A percentile compares a stretch with the other conserved stretches of the same genome.
Conservation (phyloP, 1,140 invertebrate species). For the Cyclargus thomasi region DNA sequence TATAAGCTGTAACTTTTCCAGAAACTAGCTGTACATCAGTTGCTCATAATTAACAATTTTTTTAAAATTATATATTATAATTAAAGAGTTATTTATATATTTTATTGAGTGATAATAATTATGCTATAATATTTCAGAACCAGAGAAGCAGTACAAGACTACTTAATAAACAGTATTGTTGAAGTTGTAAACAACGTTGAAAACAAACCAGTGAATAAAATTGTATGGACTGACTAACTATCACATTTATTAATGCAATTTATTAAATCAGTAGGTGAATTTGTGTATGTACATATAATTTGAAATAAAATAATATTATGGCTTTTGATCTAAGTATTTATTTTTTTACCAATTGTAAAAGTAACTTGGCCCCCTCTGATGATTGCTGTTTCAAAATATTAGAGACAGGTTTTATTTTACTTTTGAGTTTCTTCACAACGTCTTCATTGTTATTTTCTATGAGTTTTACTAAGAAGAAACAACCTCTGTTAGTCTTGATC, state of each 20-base stretch:
- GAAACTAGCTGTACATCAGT: too few relatives aligned
- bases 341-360: conserved; percentile 56
- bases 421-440: conserved; percentile 43
- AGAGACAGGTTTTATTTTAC: conserved; percentile 43
- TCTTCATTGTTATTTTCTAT: conserved; percentile 61
- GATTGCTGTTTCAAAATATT: conserved; percentile 54
- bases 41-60: too few relatives aligned
- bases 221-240: conserved; percentile 47
- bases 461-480: conserved; percentile 65
- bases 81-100: too few relatives aligned
- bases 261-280: conserved; percentile 4
- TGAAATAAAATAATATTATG: conserved; percentile 13
- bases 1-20: too few relatives aligned
- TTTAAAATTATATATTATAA: too few relatives aligned
- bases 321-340: conserved; percentile 38
- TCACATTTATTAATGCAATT: conserved; percentile 18
- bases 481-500: conserved; percentile 68
- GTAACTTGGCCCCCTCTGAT: conserved; percentile 61
- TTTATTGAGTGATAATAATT: neutral
- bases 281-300: neutral
- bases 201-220: conserved; percentile 47
- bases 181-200: conserved; percentile 54
- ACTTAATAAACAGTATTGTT: conserved; percentile 62
- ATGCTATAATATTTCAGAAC: conserved; percentile 38
- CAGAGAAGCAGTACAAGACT: conserved; percentile 71